Percentiles rank a stretch among this genome's conserved stretches.
phyloP scores from a whole-genome alignment of 2,888 invertebrate species.

The Aphidoletes aphidimyza region DNA sequence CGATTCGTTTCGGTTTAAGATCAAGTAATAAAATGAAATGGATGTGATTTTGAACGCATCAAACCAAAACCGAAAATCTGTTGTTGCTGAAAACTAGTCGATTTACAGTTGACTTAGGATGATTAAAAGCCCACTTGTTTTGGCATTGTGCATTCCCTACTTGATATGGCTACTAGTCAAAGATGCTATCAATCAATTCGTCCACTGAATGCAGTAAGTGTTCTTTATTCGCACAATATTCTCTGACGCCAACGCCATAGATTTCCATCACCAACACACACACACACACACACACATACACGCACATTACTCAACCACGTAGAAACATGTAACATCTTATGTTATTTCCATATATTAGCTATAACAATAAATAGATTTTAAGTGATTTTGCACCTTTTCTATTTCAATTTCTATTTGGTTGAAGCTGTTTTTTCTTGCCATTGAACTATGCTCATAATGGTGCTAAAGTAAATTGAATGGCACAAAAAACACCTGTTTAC shows the following conservation, averaged over 20 bases:
- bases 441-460: background rate
- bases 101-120: background rate
- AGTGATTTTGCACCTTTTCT: constrained; percentile 54
- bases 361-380: constrained; percentile 40
- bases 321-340: background rate
- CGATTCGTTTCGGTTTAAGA: no score
- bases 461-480: background rate
- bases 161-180: background rate
- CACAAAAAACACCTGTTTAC: constrained; percentile 22
- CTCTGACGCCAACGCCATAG: background rate
- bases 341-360: background rate
- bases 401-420: background rate
- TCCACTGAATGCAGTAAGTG: background rate
- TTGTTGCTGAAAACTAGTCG: no score
- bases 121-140: constrained; percentile 17
- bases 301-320: background rate
- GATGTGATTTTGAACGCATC: no score
- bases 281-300: no score
- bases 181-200: constrained; percentile 47
- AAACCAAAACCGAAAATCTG: no score
- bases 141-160: background rate
- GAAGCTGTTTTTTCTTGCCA: background rate
- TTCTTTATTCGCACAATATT: background rate
- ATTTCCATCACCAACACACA: background rate
- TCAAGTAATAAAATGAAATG: no score